These are phyloP conservation scores for Peromyscus eremicus DNA, from an alignment of 2,797 vertebrate genomes.

Conservation along the genomic window DNA sequence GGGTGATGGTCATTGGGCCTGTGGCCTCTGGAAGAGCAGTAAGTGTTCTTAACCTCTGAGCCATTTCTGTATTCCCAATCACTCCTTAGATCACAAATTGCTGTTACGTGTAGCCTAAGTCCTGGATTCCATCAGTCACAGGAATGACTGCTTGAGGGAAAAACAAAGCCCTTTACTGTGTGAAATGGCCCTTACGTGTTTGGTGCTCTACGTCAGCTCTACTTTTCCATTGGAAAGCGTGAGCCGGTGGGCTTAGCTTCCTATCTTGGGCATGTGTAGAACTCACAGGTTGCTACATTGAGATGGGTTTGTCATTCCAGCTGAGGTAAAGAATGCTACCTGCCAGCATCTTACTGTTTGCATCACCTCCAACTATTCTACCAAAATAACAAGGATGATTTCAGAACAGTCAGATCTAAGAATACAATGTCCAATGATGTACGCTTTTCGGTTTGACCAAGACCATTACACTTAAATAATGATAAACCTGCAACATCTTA, in stretches of 20 bases:
- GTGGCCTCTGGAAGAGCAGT: background rate
- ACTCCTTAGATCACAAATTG: slow-evolving; percentile 57
- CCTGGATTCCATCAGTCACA: background rate
- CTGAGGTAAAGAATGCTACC: slow-evolving; percentile 23
- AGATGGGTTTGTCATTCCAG: slow-evolving; percentile 61
- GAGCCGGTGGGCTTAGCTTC: slow-evolving; percentile 60
- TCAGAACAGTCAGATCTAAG: slow-evolving; percentile 61
- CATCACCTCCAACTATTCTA: slow-evolving; percentile 66
- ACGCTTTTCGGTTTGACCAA: slow-evolving; percentile 67
- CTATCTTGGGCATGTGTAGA: slow-evolving; percentile 60
- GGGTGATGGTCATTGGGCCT: background rate
- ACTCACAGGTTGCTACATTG: slow-evolving; percentile 56
- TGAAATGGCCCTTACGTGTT: slow-evolving; percentile 1
- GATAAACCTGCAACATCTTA: background rate
- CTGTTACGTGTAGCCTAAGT: background rate
- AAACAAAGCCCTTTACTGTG: background rate
- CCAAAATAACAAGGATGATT: slow-evolving; percentile 71
- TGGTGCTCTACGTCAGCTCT: background rate
- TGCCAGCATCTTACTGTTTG: slow-evolving; percentile 60
- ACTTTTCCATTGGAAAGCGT: slow-evolving; percentile 35
- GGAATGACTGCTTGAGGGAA: background rate
- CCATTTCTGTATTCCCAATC: background rate
- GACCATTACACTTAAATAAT: slow-evolving; percentile 28
- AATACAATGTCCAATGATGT: slow-evolving; percentile 57
- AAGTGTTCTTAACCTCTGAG: background rate